Evolutionary conservation across 2,113 vertebrate species (phyloP).

Genomic region (Peromyscus maniculatus): DNA sequence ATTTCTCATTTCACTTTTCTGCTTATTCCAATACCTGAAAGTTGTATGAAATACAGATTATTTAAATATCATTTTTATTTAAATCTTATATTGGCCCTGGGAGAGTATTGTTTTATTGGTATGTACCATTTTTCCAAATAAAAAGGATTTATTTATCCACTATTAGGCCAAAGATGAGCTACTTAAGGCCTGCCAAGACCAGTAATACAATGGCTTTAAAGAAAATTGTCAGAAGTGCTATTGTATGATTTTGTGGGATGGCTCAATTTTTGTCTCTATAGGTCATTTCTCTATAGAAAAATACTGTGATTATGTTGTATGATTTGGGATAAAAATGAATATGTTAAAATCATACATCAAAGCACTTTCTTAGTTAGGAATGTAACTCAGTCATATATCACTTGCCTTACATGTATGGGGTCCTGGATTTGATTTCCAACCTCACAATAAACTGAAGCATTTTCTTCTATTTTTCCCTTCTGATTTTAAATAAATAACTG

Average conservation of each 20-base stretch:
- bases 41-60: conserved; percentile 26
- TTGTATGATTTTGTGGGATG: not conserved
- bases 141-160: not conserved
- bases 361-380: not conserved
- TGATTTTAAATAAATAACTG: conserved; percentile 55
- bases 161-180: not conserved
- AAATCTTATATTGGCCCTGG: conserved; percentile 37
- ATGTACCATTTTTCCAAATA: not conserved
- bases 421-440: not conserved
- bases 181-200: not conserved
- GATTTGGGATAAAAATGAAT: conserved; percentile 12
- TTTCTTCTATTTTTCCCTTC: conserved; percentile 19
- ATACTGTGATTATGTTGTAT: conserved; percentile 38
- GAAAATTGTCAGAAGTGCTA: conserved; percentile 20
- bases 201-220: not conserved
- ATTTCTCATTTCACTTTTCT: not conserved
- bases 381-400: not conserved
- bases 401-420: not conserved
- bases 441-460: not conserved
- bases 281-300: conserved; percentile 1
- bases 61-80: conserved; percentile 53
- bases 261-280: conserved; percentile 1
- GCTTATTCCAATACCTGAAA: not conserved
- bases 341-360: conserved; percentile 10
- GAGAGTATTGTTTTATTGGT: not conserved